Evolutionary conservation across 2,113 vertebrate genomes (phyloP).

Genomic region (Zonotrichia leucophrys): DNA sequence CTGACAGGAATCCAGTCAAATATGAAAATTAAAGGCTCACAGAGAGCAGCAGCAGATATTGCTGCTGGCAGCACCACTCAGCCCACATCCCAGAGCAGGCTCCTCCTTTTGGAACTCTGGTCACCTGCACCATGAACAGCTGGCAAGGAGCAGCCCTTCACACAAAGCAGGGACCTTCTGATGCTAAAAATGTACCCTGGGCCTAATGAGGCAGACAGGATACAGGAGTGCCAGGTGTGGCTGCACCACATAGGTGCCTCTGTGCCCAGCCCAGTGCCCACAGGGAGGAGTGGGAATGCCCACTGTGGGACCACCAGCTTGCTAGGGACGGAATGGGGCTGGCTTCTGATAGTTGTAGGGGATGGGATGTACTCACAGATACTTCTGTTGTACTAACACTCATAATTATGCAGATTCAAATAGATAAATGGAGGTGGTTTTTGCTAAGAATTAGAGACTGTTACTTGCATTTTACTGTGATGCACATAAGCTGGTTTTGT

Average conservation of each 20-base stretch:
- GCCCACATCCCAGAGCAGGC: not conserved
- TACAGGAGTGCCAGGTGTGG: not conserved
- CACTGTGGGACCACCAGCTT: not conserved
- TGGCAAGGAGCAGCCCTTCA: not conserved
- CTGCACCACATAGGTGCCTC: not conserved
- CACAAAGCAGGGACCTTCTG: not conserved
- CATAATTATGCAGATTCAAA: not conserved
- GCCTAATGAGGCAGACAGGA: not conserved
- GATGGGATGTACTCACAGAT: not conserved
- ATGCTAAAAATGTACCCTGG: not conserved
- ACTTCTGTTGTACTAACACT: not conserved
- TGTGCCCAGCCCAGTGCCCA: fast-evolving
- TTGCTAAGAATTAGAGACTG: fast-evolving
- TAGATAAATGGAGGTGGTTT: not conserved
- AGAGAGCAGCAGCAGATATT: not conserved
- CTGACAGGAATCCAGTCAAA: not conserved
- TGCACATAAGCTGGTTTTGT: not conserved
- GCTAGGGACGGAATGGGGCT: not conserved
- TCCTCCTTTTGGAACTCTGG: not conserved
- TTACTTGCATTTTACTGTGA: not conserved
- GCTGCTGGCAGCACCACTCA: not conserved
- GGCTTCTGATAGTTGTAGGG: not conserved
- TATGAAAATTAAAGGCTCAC: not conserved
- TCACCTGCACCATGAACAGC: not conserved
- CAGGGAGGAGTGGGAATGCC: fast-evolving